These are phyloP conservation scores for Callyntrura sp. DNA, from an alignment of 2,888 invertebrate genomes.

Conservation along the genomic window DNA sequence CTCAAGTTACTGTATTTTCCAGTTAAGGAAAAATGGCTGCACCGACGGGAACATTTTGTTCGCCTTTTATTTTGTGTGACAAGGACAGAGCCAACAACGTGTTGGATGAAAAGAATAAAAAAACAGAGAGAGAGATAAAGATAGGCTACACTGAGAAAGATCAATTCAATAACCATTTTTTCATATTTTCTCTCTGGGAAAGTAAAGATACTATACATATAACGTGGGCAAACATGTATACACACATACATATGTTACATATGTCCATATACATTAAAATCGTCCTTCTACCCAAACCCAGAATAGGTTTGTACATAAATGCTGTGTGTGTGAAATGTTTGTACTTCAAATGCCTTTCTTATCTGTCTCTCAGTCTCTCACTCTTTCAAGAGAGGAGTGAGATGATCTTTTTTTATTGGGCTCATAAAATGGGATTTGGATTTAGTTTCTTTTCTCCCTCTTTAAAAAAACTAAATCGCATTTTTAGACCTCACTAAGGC, in stretches of 20 bases:
- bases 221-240: background rate
- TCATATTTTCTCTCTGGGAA: background rate
- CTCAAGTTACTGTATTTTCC: background rate
- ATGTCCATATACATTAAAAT: too few relatives aligned
- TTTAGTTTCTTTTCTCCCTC: constrained; percentile 11
- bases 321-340: background rate
- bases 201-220: too few relatives aligned
- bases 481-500: background rate
- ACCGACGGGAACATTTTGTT: background rate
- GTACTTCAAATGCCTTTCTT: background rate
- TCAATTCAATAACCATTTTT: constrained; percentile 37
- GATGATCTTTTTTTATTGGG: constrained; percentile 39
- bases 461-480: constrained; percentile 8
- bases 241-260: background rate
- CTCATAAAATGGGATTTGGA: constrained; percentile 38
- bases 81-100: background rate
- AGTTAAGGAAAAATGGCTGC: background rate
- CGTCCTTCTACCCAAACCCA: too few relatives aligned
- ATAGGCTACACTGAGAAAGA: background rate
- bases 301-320: too few relatives aligned
- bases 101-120: background rate
- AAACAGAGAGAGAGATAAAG: constrained; percentile 15
- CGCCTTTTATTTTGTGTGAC: background rate
- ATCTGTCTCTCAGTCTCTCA: constrained; percentile 1
- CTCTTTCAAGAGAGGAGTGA: background rate